Base-by-base conservation (phyloP, 64 coral and sea anemone genomes). In the Porites lutea region DNA sequence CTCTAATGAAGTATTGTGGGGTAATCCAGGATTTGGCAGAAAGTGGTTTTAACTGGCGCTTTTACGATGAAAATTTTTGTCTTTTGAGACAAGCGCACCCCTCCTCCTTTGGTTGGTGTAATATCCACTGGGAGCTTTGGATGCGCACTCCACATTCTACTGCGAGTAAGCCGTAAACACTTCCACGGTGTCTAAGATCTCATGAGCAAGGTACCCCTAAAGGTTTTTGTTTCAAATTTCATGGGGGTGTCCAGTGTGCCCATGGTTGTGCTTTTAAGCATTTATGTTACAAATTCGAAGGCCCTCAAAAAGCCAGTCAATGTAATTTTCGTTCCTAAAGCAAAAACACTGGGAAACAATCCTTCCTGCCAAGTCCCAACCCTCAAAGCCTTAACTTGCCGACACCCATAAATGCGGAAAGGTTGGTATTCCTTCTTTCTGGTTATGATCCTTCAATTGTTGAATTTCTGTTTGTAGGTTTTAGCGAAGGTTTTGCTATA, bases 251-350 rank as follows among this genome's bases (percentile, higher is more conserved):
- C 8, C 11, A 79, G 19, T 91, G 89, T 52, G 47, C 1, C 27
- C 27, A 65, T 15, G 76, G 88, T 22, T 90, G 89, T 71, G 9
- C 54, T 7, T 89, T 75, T 51, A 86, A 59, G 58, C 90, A 92
- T 37, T 18, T 21, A n/a, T 92, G 90, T 75, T 92, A 73, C 69
- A 92, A 92, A n/a, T n/a, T n/a, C n/a, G n/a, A n/a, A n/a, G n/a
- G n/a, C n/a, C n/a, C n/a, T n/a, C n/a, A n/a, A 65, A 86, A 81
- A 54, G 68, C 44, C 5, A 20, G 60, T 3, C 43, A 54, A 8
- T 87, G 91, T 86, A 86, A 37, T 92, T 92, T 92, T 79, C 91
- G 83, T 92, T 47, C 47, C 88, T 59, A 59, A 18, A 63, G 59
- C 45, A 23, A 48, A 63, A 37, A 37, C 27, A 37, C 27, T 37